Conservation (phyloP, 1,140 invertebrate genomes). For the Anoplophora glabripennis region DNA sequence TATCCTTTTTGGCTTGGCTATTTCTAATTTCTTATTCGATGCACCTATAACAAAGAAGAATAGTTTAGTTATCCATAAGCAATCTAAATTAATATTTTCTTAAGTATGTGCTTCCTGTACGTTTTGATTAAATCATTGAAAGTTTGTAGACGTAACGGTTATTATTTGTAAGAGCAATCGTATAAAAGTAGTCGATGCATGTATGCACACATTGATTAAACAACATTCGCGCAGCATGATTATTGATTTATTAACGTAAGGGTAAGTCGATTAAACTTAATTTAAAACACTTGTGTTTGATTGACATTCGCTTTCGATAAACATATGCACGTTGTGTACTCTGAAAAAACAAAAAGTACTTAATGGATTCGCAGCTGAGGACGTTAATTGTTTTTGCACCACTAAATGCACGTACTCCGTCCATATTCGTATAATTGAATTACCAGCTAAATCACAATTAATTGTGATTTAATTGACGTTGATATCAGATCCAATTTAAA, state of each 20-base stretch:
- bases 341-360: background rate
- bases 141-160: background rate
- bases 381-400: conserved; percentile 1
- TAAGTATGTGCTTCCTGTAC: background rate
- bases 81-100: background rate
- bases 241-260: too few species aligned
- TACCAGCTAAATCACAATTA: conserved; percentile 6
- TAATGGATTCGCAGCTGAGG: background rate
- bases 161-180: background rate
- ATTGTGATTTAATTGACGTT: conserved; percentile 14
- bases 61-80: background rate
- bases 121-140: background rate
- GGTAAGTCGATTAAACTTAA: background rate
- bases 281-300: conserved; percentile 2
- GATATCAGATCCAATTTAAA: background rate
- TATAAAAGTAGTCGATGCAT: background rate
- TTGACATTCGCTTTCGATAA: conserved; percentile 1
- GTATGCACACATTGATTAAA: background rate
- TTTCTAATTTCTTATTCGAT: conserved; percentile 34
- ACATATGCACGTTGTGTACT: background rate
- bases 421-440: conserved; percentile 9
- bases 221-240: background rate
- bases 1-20: conserved; percentile 50
- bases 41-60: conserved; percentile 33
- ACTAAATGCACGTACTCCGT: background rate